phyloP scores from a whole-genome alignment of 2,797 vertebrate species.

The Onychomys torridus region DNA sequence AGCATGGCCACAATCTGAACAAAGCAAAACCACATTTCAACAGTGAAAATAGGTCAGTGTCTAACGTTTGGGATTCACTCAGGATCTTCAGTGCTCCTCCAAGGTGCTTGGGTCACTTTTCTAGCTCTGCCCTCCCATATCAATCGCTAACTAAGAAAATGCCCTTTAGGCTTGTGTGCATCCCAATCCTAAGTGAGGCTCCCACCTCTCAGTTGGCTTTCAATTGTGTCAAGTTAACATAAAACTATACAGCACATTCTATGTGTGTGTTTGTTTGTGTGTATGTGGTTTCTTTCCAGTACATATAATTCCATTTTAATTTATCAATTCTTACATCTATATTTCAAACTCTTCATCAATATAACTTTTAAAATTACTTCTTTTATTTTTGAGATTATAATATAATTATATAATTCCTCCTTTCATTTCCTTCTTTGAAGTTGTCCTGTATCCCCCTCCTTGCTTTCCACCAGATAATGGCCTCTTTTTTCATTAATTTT shows the following conservation, averaged over 20 bases:
- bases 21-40: not conserved
- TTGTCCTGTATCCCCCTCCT: not conserved
- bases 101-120: not conserved
- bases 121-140: not conserved
- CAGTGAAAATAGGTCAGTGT: not conserved
- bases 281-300: not conserved
- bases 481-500: not conserved
- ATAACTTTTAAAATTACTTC: not conserved
- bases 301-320: not conserved
- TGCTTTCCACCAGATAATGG: not conserved
- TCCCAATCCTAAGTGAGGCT: not conserved
- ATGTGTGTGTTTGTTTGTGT: too few relatives aligned
- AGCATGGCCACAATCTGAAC: not conserved
- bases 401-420: too few relatives aligned
- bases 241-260: not conserved
- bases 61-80: not conserved
- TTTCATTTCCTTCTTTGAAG: too few relatives aligned
- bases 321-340: not conserved
- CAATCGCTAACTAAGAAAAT: not conserved
- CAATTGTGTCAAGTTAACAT: not conserved
- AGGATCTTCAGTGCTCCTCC: not conserved
- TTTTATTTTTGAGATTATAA: too few relatives aligned
- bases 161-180: not conserved
- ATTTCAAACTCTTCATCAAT: not conserved
- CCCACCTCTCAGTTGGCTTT: not conserved